phyloP scores from a whole-genome alignment of 2,113 vertebrate genomes.

The Morone chrysops region DNA sequence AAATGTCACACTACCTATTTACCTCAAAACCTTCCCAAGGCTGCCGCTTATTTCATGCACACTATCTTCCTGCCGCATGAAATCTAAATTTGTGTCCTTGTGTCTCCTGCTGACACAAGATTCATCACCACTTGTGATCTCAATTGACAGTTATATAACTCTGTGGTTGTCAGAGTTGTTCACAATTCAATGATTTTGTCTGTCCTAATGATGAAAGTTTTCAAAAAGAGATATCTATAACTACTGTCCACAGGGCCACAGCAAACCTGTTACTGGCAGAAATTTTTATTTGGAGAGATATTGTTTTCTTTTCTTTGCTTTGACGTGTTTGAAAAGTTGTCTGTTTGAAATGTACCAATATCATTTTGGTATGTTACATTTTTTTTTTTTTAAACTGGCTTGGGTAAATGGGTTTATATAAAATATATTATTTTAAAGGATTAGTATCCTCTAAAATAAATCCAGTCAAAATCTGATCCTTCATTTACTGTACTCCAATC shows the following conservation, averaged over 20 bases:
- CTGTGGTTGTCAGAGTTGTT: conserved; percentile 24
- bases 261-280: no score
- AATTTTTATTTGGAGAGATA: no score
- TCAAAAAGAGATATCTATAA: neutral
- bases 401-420: no score
- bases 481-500: no score
- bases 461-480: no score
- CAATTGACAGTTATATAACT: conserved; percentile 21
- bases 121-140: conserved; percentile 11
- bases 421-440: neutral
- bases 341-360: neutral
- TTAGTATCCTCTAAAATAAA: neutral
- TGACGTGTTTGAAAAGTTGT: neutral
- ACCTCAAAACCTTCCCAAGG: conserved; percentile 20
- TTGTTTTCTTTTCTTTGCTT: neutral
- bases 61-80: conserved; percentile 5
- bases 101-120: conserved; percentile 39
- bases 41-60: conserved; percentile 37
- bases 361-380: no score
- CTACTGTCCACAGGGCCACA: no score
- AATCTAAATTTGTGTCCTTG: conserved; percentile 50
- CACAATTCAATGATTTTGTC: neutral
- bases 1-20: conserved; percentile 63
- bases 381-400: no score
- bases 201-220: neutral